Base-by-base conservation (phyloP, 2,113 vertebrate species). In the Paraplagusia blochii region DNA sequence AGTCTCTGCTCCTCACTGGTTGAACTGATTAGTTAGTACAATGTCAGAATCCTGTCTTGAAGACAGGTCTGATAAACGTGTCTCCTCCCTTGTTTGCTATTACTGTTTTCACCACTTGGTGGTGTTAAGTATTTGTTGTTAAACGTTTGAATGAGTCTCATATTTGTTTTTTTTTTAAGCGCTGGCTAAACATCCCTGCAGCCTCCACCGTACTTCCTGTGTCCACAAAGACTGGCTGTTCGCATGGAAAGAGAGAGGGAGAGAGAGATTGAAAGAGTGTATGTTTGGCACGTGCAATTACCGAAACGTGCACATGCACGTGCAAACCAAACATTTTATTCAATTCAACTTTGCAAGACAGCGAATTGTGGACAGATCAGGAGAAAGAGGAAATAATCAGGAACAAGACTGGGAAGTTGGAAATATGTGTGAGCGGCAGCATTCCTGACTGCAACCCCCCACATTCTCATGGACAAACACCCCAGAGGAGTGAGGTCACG, bases 191-290 rank as follows among this genome's bases (percentile, higher is more conserved):
- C 66, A 76, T 58, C 71, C 69, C 57, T 47, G 58, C 35, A 54
- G 65, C 72, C 69, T 74, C 63, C 65, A 58, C 69, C 62, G 33
- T 47, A 80, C 78, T 89, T 88, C 84, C 85, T 90, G 81, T 76
- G 72, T 80, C 79, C 83, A 88, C 87, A 87, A 88, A 85, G 82
- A 87, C 68, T 36, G 73, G 72, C 77, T 88, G 82, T 88, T 88
- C 76, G 73, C 60, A 63, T 60, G 51, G 49, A 46, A 48, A 40
- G 38, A 39, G 38, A 40, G 38, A 40, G 10, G 12, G 9, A 39
- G 36, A 39, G 9, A 29, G 22, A 29, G 22, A 29, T 2, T 8
- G 36, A 39, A 39, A 39, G 36, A 7, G 9, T 8, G 9, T 5
- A 9, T 38, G 36, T 11, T 2, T 29, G 22, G 22, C 22, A 29